Base-by-base conservation (phyloP, 2,888 invertebrate species). In the Cantharis nigra region DNA sequence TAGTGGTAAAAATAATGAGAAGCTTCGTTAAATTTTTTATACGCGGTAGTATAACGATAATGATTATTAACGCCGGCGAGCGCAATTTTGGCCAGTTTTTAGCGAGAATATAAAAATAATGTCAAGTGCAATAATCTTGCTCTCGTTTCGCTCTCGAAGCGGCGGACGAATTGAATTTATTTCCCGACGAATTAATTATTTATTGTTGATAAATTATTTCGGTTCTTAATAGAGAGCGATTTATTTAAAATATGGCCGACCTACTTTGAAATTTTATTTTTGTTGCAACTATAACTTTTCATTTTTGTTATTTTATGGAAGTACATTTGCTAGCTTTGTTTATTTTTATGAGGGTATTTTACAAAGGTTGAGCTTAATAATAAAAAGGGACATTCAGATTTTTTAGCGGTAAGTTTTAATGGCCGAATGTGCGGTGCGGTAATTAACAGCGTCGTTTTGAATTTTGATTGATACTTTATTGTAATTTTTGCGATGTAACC, bases 291-390 rank as follows among this genome's bases (percentile, higher is more conserved):
- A 49, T 49, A 49, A 49, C 65, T 20, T 67, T 23, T n/a, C 65
- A n/a, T 67, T 67, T 26, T 67, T 67, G 65, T 67, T 67, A 67
- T 67, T 67, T 67, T 67, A 67, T 26, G 18, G 65, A n/a, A n/a
- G 23, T 26, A 67, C 65, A 67, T 67, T 23, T 67, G 26, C 65
- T 67, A 67, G 65, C 65, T 67, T 67, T 67, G 18, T 67, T 67
- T 67, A 67, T 67, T 67, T 67, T 67, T 67, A 67, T 67, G 23
- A 26, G n/a, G 65, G 26, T 26, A 23, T 67, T 67, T 67, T 67
- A 67, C 20, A 67, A 67, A 67, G 65, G 65, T 67, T 18, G 18
- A 49, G 49, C 26, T 67, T 67, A 67, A 20, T 20, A 64, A 20
- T 67, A 67, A 20, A n/a, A 67, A 67, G 49, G 49, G 49, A 49